Conservation (phyloP, 2,888 invertebrate species). For the Proisotoma minuta region DNA sequence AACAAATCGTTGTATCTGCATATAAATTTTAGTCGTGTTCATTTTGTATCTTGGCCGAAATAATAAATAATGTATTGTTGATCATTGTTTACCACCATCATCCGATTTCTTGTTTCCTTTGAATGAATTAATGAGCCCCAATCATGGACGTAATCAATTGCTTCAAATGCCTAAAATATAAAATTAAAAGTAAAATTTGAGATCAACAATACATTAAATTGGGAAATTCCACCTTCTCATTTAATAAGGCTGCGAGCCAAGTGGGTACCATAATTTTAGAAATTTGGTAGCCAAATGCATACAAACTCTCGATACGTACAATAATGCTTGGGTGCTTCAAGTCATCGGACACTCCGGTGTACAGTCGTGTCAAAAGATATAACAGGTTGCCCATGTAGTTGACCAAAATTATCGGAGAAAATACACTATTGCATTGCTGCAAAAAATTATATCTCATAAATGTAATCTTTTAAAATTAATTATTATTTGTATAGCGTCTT, state of each 20-base stretch:
- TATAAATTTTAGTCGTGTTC: not conserved
- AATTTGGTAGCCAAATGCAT: conserved; percentile 28
- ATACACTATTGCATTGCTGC: conserved; percentile 31
- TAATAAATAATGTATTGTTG: not conserved
- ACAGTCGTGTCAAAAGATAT: conserved; percentile 29
- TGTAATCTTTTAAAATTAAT: not conserved
- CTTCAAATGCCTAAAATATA: conserved; percentile 26
- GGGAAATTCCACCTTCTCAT: conserved; percentile 26
- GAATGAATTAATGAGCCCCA: conserved; percentile 27
- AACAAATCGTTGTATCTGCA: conserved; percentile 30
- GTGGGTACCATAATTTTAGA: conserved; percentile 31
- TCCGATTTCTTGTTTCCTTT: conserved; percentile 17
- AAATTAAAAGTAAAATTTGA: not conserved
- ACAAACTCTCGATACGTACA: conserved; percentile 22
- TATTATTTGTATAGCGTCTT: not conserved
- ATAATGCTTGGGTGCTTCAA: conserved; percentile 17
- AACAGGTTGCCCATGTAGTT: conserved; percentile 33
- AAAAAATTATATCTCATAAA: not conserved
- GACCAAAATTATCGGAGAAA: conserved; percentile 31
- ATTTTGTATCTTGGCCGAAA: not conserved
- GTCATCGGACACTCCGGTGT: conserved; percentile 24
- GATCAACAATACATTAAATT: not conserved
- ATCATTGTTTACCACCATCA: conserved; percentile 29
- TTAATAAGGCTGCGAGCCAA: conserved; percentile 32
- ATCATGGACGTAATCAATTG: conserved; percentile 24